Evolutionary conservation across 2,113 vertebrate species (phyloP).

Genomic region (Himantopus leucocephalus): DNA sequence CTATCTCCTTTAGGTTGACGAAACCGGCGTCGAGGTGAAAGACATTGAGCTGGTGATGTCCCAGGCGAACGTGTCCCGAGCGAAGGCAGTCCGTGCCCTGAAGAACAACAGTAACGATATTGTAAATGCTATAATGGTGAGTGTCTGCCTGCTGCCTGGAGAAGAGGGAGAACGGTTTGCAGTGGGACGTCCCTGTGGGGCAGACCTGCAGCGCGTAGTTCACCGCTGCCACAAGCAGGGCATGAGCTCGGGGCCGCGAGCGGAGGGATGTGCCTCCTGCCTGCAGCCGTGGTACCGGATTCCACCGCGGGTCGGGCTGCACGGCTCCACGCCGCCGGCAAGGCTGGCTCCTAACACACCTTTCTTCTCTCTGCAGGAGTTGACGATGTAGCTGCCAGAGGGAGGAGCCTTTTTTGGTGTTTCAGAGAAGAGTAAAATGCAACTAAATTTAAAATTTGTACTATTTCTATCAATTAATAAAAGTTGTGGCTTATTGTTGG

Average conservation of each 20-base stretch:
- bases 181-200: neutral
- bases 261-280: neutral
- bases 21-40: slow-evolving; percentile 97
- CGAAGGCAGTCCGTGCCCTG: slow-evolving; percentile 96
- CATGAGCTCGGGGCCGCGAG: no score
- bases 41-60: slow-evolving; percentile 99
- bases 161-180: no score
- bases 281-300: neutral
- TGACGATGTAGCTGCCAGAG: slow-evolving; percentile 90
- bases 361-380: slow-evolving; percentile 79
- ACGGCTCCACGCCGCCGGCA: accelerated
- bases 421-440: slow-evolving; percentile 76
- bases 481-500: slow-evolving; percentile 91
- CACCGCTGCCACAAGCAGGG: neutral
- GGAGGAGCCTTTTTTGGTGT: slow-evolving; percentile 70
- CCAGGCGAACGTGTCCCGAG: slow-evolving; percentile 96
- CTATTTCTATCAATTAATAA: slow-evolving; percentile 98
- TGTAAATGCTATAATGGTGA: slow-evolving; percentile 99
- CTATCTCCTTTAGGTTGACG: slow-evolving; percentile 84
- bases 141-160: neutral
- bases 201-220: accelerated
- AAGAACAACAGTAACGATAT: slow-evolving; percentile 99
- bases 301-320: accelerated
- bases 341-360: accelerated
- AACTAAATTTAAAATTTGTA: slow-evolving; percentile 92